Conservation (phyloP, 1,140 invertebrate species). For the Drosophila littoralis region DNA sequence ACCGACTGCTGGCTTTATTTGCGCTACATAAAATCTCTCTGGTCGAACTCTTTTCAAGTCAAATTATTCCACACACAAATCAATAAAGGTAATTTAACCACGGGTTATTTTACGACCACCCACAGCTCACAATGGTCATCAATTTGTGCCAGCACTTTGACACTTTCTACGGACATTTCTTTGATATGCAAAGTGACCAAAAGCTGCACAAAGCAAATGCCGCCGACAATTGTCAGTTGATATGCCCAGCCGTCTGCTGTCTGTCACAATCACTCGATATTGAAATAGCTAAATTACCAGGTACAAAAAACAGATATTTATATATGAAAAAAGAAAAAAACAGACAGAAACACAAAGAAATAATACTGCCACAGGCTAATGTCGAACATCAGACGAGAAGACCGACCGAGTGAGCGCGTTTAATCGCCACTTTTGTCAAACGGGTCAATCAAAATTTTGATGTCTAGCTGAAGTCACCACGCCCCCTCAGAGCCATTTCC, state of each 20-base stretch:
- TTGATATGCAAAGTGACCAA: slow-evolving; percentile 72
- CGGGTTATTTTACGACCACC: slow-evolving; percentile 21
- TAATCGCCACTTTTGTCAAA: slow-evolving; percentile 75
- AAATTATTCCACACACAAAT: background rate
- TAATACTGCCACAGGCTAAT: slow-evolving; percentile 23
- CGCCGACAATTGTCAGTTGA: slow-evolving; percentile 45
- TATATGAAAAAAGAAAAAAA: background rate
- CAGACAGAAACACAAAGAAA: background rate
- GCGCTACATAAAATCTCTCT: background rate
- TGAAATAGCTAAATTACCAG: slow-evolving; percentile 67
- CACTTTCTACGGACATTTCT: slow-evolving; percentile 54
- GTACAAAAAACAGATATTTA: slow-evolving; percentile 5
- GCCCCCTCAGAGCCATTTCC: slow-evolving; percentile 2
- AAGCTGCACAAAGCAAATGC: slow-evolving; percentile 67
- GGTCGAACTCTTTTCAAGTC: background rate
- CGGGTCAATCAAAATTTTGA: slow-evolving; percentile 65
- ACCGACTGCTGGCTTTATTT: background rate
- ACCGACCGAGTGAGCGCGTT: slow-evolving; percentile 36
- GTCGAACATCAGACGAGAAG: slow-evolving; percentile 43
- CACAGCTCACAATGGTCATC: slow-evolving; percentile 46
- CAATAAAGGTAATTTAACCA: slow-evolving; percentile 1
- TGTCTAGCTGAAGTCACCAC: slow-evolving; percentile 18
- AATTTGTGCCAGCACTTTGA: slow-evolving; percentile 55
- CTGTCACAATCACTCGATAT: slow-evolving; percentile 68
- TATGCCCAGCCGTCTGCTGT: slow-evolving; percentile 49